Evolutionary conservation across 37 sponge, comb jelly and placozoan genomes (phyloP).

Genomic region (Cladorhizidae sp.): DNA sequence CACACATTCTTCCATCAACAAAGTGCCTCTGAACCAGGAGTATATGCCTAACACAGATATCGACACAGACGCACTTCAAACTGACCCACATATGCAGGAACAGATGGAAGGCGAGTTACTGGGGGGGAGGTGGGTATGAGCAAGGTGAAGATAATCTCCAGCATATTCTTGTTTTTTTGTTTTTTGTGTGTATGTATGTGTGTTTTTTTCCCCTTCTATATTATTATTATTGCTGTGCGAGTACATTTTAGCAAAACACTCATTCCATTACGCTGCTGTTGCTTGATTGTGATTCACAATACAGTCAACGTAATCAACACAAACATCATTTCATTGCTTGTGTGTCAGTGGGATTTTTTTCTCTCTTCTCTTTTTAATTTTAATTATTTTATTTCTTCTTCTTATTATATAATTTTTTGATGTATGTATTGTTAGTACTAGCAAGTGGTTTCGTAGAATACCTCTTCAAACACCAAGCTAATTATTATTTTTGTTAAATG

Average conservation of each 20-base stretch:
- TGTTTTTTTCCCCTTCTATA: background rate
- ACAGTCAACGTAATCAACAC: background rate
- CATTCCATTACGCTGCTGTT: background rate
- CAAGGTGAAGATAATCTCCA: too few relatives aligned
- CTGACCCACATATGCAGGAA: constrained; percentile 25
- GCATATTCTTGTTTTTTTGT: too few relatives aligned
- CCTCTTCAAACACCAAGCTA: background rate
- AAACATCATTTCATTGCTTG: background rate
- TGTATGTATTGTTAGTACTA: background rate
- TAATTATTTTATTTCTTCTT: background rate
- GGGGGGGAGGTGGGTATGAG: constrained; percentile 6
- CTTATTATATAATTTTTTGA: background rate
- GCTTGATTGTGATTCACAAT: background rate
- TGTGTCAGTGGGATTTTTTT: background rate
- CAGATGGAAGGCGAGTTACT: constrained; percentile 13
- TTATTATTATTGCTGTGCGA: background rate
- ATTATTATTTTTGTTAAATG: background rate
- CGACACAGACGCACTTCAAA: background rate
- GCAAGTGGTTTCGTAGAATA: background rate
- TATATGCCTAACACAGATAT: constrained; percentile 24
- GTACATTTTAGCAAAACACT: background rate
- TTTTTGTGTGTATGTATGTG: too few relatives aligned
- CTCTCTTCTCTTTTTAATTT: background rate
- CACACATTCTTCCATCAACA: background rate
- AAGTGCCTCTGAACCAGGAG: background rate